Evolutionary conservation across 2,113 vertebrate genomes (phyloP).

Genomic region (Scopus umbretta): DNA sequence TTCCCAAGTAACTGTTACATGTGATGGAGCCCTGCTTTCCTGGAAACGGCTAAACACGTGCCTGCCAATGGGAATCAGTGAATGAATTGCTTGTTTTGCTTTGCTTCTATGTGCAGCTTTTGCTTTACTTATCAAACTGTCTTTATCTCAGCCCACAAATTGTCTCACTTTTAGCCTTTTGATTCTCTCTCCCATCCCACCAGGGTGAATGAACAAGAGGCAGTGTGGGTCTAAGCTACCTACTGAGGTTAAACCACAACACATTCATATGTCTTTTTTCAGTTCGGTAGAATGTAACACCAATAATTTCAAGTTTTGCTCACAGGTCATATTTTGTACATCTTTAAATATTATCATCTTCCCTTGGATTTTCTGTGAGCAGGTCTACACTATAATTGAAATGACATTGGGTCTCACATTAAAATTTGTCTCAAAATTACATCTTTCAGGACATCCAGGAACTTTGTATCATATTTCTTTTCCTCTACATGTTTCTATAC

Average conservation of each 20-base stretch:
- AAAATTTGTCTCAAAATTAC: not conserved
- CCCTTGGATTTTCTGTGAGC: not conserved
- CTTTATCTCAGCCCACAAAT: not conserved
- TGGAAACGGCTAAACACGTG: too few species aligned
- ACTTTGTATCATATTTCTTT: not conserved
- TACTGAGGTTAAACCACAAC: not conserved
- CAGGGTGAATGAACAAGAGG: fast-evolving
- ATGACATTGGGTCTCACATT: not conserved
- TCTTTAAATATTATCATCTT: not conserved
- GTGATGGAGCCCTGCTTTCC: too few species aligned
- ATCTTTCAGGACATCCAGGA: not conserved
- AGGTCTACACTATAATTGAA: not conserved
- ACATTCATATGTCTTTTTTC: not conserved
- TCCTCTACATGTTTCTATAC: not conserved
- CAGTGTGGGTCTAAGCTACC: not conserved
- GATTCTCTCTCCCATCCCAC: not conserved
- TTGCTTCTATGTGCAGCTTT: too few species aligned
- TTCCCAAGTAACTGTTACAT: too few species aligned
- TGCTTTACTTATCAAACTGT: not conserved
- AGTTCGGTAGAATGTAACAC: not conserved
- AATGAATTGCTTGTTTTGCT: not conserved
- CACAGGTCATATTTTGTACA: not conserved
- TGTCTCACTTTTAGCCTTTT: not conserved
- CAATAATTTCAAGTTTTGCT: not conserved
- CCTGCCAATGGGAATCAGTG: not conserved